Evolutionary conservation across 2,797 vertebrate genomes (phyloP).

Genomic region (Austrolebias charrua): DNA sequence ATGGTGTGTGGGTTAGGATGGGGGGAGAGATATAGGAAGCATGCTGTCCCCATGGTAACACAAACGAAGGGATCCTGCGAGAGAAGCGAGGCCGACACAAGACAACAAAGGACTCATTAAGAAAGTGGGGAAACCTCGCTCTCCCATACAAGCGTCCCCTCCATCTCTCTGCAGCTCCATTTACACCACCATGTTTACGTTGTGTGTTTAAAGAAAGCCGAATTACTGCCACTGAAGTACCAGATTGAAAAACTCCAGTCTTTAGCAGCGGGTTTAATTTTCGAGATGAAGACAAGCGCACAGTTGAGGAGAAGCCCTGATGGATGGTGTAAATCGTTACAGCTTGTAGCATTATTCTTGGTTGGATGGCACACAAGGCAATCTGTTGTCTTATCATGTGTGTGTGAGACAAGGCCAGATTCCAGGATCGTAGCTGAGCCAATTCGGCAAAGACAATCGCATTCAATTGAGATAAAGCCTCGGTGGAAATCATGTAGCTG

Average conservation of each 20-base stretch:
- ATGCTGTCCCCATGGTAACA: constrained; percentile 81
- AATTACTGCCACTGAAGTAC: constrained; percentile 45
- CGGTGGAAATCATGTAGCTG: constrained; percentile 69
- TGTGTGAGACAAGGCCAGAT: constrained; percentile 66
- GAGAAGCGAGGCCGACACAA: constrained; percentile 45
- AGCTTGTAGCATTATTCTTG: constrained; percentile 64
- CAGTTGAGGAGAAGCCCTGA: constrained; percentile 55
- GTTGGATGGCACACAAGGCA: constrained; percentile 66
- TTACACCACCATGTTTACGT: constrained; percentile 41
- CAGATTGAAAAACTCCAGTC: constrained; percentile 26
- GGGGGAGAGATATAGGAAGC: constrained; percentile 62
- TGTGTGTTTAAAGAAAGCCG: constrained; percentile 36
- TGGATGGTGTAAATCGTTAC: constrained; percentile 64
- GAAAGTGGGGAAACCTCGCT: constrained; percentile 61
- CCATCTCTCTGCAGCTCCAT: constrained; percentile 22
- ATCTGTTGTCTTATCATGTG: constrained; percentile 73
- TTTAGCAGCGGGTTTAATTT: constrained; percentile 44
- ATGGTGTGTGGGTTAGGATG: constrained; percentile 2
- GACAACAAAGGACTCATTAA: constrained; percentile 68
- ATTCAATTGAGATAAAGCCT: constrained; percentile 69
- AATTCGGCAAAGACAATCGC: constrained; percentile 69
- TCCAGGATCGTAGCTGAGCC: constrained; percentile 66
- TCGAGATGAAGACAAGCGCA: constrained; percentile 43
- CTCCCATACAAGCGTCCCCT: constrained; percentile 29
- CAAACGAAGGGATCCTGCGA: constrained; percentile 70